Percentiles rank a stretch among this genome's conserved stretches.
Conservation (phyloP, 2,888 invertebrate species). For the Danaus chrysippus region DNA sequence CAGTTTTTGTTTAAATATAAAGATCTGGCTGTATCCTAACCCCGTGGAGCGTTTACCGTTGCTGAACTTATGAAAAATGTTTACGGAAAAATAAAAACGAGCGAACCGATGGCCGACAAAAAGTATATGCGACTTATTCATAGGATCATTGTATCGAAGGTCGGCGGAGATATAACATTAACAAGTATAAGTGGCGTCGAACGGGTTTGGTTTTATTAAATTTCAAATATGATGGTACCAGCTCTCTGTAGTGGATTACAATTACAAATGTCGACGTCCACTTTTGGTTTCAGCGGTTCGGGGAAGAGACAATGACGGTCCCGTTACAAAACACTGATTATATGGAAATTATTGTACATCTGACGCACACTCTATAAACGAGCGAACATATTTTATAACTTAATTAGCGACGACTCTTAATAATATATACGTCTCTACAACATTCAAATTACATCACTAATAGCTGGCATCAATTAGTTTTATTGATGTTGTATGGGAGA, state of each 20-base stretch:
- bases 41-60: slow-evolving; percentile 29
- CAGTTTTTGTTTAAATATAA: slow-evolving; percentile 37
- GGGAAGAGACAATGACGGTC: slow-evolving; percentile 9
- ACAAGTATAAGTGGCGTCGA: slow-evolving; percentile 74
- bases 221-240: slow-evolving; percentile 67
- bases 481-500: too few species aligned
- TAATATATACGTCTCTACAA: too few species aligned
- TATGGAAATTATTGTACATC: too few species aligned
- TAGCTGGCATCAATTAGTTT: too few species aligned
- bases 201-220: slow-evolving; percentile 66
- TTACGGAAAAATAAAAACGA: slow-evolving; percentile 23
- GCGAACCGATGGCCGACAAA: slow-evolving; percentile 38
- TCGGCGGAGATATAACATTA: slow-evolving; percentile 73
- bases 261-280: slow-evolving; percentile 67
- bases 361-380: too few species aligned
- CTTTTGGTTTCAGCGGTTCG: slow-evolving; percentile 48
- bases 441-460: too few species aligned
- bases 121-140: slow-evolving; percentile 60
- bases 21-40: slow-evolving; percentile 28
- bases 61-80: slow-evolving; percentile 27
- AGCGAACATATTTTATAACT: too few species aligned
- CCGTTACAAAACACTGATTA: slow-evolving; percentile 3
- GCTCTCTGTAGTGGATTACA: slow-evolving; percentile 59
- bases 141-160: slow-evolving; percentile 69
- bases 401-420: too few species aligned